These are phyloP conservation scores for Drosophila orosa DNA, from an alignment of 1,140 invertebrate species.

Conservation along the genomic window DNA sequence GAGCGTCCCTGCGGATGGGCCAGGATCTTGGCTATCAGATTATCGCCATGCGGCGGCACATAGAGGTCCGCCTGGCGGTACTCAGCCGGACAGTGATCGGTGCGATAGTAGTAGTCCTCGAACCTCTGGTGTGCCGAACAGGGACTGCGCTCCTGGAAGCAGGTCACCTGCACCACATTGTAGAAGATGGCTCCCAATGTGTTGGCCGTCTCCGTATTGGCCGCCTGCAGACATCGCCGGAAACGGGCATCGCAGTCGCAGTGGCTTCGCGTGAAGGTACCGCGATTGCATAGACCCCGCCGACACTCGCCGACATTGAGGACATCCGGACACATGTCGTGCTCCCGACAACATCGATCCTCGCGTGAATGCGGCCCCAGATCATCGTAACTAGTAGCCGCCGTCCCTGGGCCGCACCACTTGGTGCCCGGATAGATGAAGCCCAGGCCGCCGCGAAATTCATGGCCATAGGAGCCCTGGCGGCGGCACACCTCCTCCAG, in stretches of 20 bases:
- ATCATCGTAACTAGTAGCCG: conserved; percentile 87
- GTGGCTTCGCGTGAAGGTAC: conserved; percentile 88
- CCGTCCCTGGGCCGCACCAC: conserved; percentile 89
- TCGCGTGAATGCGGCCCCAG: conserved; percentile 87
- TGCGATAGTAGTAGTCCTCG: conserved; percentile 71
- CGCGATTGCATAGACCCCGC: conserved; percentile 88
- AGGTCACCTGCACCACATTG: conserved; percentile 88
- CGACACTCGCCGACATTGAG: conserved; percentile 87
- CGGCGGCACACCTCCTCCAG: conserved; percentile 86
- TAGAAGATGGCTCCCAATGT: conserved; percentile 89
- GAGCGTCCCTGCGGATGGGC: conserved; percentile 67
- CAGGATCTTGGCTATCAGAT: conserved; percentile 76
- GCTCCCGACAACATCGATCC: conserved; percentile 90
- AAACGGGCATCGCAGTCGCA: conserved; percentile 90
- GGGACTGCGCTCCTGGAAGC: conserved; percentile 88
- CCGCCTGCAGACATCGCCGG: conserved; percentile 87
- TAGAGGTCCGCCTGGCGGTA: conserved; percentile 78
- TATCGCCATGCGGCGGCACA: conserved; percentile 76
- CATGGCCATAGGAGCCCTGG: conserved; percentile 74
- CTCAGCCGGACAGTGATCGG: conserved; percentile 69
- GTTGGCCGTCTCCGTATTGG: conserved; percentile 88
- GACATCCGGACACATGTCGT: conserved; percentile 89
- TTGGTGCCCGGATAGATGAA: conserved; percentile 88
- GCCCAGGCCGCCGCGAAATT: conserved; percentile 84
- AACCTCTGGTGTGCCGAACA: conserved; percentile 88